Percentiles rank a stretch among this genome's conserved stretches.
phyloP scores from a whole-genome alignment of 2,888 invertebrate genomes.

The Xanthorhoe spadicearia region DNA sequence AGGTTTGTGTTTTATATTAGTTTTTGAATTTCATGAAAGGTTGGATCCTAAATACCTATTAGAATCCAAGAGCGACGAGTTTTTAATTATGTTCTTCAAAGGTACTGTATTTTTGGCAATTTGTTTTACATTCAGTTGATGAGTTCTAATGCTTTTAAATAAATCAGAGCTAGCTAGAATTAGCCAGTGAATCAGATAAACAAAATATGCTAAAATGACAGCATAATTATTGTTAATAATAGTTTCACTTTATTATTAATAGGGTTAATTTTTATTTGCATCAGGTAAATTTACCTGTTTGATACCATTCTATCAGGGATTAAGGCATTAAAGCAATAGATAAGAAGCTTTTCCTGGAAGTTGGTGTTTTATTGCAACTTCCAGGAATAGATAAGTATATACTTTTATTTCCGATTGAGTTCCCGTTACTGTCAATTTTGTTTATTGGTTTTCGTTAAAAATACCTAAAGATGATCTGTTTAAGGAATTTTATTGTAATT shows the following conservation, averaged over 20 bases:
- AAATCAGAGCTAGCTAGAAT: too few species aligned
- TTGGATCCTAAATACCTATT: background rate
- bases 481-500: too few species aligned
- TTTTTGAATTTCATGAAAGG: background rate
- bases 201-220: too few species aligned
- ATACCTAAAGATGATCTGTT: background rate
- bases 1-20: background rate
- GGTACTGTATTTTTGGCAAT: too few species aligned
- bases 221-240: too few species aligned
- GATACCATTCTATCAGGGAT: background rate
- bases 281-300: background rate
- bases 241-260: too few species aligned
- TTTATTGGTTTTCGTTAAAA: background rate
- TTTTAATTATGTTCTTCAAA: too few species aligned
- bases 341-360: background rate
- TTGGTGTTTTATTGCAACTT: background rate
- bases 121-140: too few species aligned
- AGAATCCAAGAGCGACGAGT: background rate
- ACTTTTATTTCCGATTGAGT: background rate
- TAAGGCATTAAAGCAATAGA: background rate
- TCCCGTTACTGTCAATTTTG: background rate
- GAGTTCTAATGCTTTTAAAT: too few species aligned
- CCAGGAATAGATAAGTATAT: too few species aligned
- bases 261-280: background rate
- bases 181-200: too few species aligned